A percentile compares a stretch with the other conserved stretches of the same genome.
Evolutionary conservation across 2,113 vertebrate genomes (phyloP).

Genomic region (Misgurnus anguillicaudatus): DNA sequence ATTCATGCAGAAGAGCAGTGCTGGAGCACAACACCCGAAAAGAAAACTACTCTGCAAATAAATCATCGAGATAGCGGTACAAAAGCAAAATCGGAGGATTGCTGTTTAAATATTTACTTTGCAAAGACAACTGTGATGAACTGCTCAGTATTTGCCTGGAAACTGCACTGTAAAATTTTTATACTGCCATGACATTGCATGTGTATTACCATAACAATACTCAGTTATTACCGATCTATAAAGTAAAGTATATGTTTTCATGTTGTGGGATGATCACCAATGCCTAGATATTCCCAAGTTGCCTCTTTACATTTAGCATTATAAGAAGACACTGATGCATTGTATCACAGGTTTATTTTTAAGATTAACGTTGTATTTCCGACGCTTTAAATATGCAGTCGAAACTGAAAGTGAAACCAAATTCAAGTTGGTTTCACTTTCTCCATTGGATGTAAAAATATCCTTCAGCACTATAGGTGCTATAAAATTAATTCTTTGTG

Average conservation of each 20-base stretch:
- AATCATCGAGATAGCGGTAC: too few species aligned
- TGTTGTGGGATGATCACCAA: slow-evolving; percentile 33
- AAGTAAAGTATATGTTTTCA: slow-evolving; percentile 21
- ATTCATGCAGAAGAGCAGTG: too few species aligned
- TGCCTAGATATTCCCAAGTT: slow-evolving; percentile 51
- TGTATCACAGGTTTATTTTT: slow-evolving; percentile 48
- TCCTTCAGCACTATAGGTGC: slow-evolving; percentile 1
- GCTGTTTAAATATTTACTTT: too few species aligned
- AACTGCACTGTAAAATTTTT: too few species aligned
- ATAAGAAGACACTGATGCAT: slow-evolving; percentile 33
- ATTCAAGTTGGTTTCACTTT: background rate
- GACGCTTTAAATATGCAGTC: slow-evolving; percentile 19
- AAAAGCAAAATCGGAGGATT: too few species aligned
- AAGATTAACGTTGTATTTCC: background rate
- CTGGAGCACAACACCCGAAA: too few species aligned
- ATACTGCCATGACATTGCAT: too few species aligned
- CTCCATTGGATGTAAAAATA: background rate
- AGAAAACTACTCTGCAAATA: too few species aligned
- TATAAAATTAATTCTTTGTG: slow-evolving; percentile 18
- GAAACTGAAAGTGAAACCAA: background rate
- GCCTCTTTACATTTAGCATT: slow-evolving; percentile 46
- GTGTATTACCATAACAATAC: too few species aligned
- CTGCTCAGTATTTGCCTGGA: too few species aligned
- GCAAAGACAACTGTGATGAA: too few species aligned
- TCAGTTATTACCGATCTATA: too few species aligned